Base-by-base conservation (phyloP, 1,140 invertebrate genomes). In the Zaprionus ghesquierei region DNA sequence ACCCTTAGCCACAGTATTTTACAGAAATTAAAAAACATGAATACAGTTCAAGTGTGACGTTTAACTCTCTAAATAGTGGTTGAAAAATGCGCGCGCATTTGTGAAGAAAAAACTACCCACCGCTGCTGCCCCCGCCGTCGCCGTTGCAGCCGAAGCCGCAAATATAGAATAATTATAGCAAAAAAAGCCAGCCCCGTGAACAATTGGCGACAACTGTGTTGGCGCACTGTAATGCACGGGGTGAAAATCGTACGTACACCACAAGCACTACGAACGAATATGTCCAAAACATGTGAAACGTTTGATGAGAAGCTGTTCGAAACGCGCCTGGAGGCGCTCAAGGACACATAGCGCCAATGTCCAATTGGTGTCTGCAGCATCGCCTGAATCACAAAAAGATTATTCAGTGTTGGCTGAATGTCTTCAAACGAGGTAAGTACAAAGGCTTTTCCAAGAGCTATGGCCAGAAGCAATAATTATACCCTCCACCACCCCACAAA, bases 321-420 rank as follows among this genome's bases (percentile, higher is more conserved):
- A 92, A 96, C 97, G 89, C 96, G 95, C 75, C 93, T 98, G 25
- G 94, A 95, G 65, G 93, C 94, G 15, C 92, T 98, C 15, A 97
- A 97, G 91, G 97, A 98, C 91, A 97, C 97, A 1, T 97, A 98
- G 92, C 98, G 87, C 94, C 94, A 29, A 93, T 98, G 74, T 98
- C 97, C 12, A 93, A 95, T 49, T 99, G 98, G 98, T 98, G 97
- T 91, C 93, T 98, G 10, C 95, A 97, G 79, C 95, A 97, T 90
- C 94, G 96, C 80, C 92, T 94, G 29, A 95, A 97, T 91, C 96
- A 98, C 90, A 97, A 97, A 75, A 97, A 96, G 92, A 98, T 99
- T 74, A 97, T 98, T 23, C 94, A 95, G 31, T 95, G 95, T 50
- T 99, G 98, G 98, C 92, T 98, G 12, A 97, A 97, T 92, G 96